These are phyloP conservation scores for Sinocyclocheilus anshuiensis DNA, from an alignment of 2,113 vertebrate species.

Conservation along the genomic window DNA sequence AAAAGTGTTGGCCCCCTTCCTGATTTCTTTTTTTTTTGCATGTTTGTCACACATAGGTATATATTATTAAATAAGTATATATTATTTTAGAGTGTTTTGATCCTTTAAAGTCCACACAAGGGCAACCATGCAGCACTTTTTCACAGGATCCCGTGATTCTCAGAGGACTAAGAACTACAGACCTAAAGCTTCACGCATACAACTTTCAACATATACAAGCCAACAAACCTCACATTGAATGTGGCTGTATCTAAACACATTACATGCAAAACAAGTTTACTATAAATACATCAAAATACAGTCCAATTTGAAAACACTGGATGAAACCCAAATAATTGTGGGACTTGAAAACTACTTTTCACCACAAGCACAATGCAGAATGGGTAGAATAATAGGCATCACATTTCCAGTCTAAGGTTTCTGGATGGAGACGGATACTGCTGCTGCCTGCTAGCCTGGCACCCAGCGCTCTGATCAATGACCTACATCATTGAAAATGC, in stretches of 20 bases:
- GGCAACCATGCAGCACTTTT: not conserved
- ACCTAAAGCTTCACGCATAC: not conserved
- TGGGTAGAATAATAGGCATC: constrained; percentile 50
- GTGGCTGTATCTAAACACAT: not conserved
- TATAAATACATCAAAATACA: not conserved
- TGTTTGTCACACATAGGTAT: too few relatives aligned
- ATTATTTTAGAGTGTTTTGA: not conserved
- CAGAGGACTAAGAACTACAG: not conserved
- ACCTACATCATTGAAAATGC: constrained; percentile 61
- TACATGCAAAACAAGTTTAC: not conserved
- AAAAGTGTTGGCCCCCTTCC: too few relatives aligned
- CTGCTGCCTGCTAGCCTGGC: constrained; percentile 42
- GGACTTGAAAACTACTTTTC: not conserved
- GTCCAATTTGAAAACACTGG: not conserved
- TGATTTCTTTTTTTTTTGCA: too few relatives aligned
- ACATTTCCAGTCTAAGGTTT: constrained; percentile 58
- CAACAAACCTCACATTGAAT: not conserved
- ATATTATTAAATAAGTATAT: too few relatives aligned
- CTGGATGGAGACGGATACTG: constrained; percentile 46
- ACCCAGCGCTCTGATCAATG: constrained; percentile 57
- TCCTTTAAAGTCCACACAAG: not conserved
- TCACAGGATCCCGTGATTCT: not conserved
- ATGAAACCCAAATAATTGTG: constrained; percentile 32
- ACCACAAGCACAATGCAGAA: constrained; percentile 28
- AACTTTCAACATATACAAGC: not conserved